A percentile compares a stretch with the other conserved stretches of the same genome.
phyloP scores from a whole-genome alignment of 1,140 invertebrate species.

The Ylistrum balloti region DNA sequence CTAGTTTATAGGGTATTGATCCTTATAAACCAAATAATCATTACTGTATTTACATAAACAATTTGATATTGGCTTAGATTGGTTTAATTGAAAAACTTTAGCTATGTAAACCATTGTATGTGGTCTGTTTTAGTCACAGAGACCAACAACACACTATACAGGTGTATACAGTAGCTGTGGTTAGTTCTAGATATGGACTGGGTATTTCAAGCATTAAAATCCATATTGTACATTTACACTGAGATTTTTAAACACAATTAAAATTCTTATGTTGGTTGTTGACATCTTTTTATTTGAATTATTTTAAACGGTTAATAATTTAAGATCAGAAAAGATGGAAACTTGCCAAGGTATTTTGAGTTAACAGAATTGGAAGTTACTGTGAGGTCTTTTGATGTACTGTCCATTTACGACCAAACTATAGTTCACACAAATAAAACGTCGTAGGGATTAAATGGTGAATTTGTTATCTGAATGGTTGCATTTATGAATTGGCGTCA shows the following conservation, averaged over 20 bases:
- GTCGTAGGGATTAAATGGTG: conserved; percentile 1
- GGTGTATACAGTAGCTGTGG: background rate
- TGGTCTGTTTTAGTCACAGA: background rate
- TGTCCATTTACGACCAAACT: conserved; percentile 26
- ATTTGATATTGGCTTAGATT: background rate
- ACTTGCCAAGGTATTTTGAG: background rate
- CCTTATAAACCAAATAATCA: background rate
- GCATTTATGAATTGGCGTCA: conserved; percentile 33
- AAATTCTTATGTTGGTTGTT: background rate
- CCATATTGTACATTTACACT: background rate
- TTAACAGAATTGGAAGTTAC: conserved; percentile 28
- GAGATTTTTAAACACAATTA: conserved; percentile 32
- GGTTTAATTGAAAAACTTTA: conserved; percentile 18
- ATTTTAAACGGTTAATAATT: conserved; percentile 30
- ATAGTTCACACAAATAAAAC: conserved; percentile 28
- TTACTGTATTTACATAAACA: conserved; percentile 6
- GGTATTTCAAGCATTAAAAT: background rate
- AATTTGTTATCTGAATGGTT: conserved; percentile 34
- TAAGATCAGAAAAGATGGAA: conserved; percentile 10
- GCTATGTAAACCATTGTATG: background rate
- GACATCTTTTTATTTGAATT: conserved; percentile 18
- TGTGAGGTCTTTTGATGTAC: background rate
- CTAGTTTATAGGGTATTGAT: background rate
- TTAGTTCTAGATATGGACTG: background rate
- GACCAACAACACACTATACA: background rate